Conservation (phyloP, 2,888 invertebrate species). For the Onchidella celtica region DNA sequence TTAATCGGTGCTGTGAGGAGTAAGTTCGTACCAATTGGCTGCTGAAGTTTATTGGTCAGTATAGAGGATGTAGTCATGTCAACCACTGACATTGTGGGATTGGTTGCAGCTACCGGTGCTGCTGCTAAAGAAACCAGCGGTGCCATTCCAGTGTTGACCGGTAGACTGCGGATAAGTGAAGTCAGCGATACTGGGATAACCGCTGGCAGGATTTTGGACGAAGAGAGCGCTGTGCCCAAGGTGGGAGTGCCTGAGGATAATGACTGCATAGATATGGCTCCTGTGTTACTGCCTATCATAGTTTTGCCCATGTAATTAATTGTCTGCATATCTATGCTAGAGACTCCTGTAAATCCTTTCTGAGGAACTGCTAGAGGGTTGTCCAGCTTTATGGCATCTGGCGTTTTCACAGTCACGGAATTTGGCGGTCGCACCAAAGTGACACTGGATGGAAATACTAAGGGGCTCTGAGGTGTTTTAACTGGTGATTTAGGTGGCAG, state of each 20-base stretch:
- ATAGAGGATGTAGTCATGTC: neutral
- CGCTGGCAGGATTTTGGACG: slow-evolving; percentile 11
- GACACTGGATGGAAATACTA: neutral
- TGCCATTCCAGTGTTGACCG: neutral
- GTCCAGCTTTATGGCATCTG: slow-evolving; percentile 12
- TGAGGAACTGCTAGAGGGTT: neutral
- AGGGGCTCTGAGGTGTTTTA: neutral
- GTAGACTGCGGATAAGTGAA: slow-evolving; percentile 10
- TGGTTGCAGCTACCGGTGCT: neutral
- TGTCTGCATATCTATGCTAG: neutral
- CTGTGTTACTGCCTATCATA: neutral
- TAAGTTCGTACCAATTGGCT: neutral
- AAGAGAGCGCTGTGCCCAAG: neutral
- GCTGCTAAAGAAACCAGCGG: slow-evolving; percentile 6
- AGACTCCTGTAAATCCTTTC: neutral
- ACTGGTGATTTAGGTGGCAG: neutral
- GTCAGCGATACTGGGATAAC: slow-evolving; percentile 35
- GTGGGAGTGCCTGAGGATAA: neutral
- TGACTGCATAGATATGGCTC: slow-evolving; percentile 8
- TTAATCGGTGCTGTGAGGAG: neutral
- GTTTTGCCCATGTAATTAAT: slow-evolving; percentile 6
- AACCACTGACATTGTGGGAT: neutral
- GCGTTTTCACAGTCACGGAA: neutral
- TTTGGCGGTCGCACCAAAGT: neutral
- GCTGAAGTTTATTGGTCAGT: neutral